Base-by-base conservation (phyloP, 2,888 invertebrate species). In the Amiota communis region DNA sequence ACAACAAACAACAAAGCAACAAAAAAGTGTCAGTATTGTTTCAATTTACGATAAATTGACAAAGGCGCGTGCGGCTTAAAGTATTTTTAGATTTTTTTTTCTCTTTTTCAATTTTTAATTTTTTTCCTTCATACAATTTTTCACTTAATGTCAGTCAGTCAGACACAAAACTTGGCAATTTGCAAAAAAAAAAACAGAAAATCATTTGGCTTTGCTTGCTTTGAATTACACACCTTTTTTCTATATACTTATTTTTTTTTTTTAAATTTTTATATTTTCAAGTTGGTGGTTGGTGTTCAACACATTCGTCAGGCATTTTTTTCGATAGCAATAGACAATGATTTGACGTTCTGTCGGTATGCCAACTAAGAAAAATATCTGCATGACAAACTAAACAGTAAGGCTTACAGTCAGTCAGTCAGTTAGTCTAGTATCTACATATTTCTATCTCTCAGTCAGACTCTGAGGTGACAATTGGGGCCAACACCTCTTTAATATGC, bases 381-480 rank as follows among this genome's bases (percentile, higher is more conserved):
- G 65, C 65, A 63, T 56, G 61, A 12, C 59, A 56, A 23, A 67
- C 53, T 23, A 57, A 51, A 56, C n/a, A n/a, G n/a, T n/a, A n/a
- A n/a, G n/a, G 23, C 57, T 57, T 47, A 20, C 65, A 6, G 48
- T 17, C 65, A 17, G 61, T 51, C 8, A 20, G 51, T 51, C 51
- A 23, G 67, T 47, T 59, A 51, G 61, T 51, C 64, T 46, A 2
- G 49, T 72, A 46, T 61, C 36, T 53, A 17, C 59, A 15, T 59
- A 59, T 46, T 59, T 72, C 59, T 49, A 49, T 47, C 57, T 57
- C 10, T 23, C 59, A 46, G 13, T 9, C 53, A 78, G 81, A 82
- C 79, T 82, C 77, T 76, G 77, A 83, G 81, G 85, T 86, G 86
- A 86, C 86, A 83, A 84, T 84, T 84, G 83, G 85, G 85, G 83